These are phyloP conservation scores for Syrista parreyssii DNA, from an alignment of 2,888 invertebrate species.

Conservation along the genomic window DNA sequence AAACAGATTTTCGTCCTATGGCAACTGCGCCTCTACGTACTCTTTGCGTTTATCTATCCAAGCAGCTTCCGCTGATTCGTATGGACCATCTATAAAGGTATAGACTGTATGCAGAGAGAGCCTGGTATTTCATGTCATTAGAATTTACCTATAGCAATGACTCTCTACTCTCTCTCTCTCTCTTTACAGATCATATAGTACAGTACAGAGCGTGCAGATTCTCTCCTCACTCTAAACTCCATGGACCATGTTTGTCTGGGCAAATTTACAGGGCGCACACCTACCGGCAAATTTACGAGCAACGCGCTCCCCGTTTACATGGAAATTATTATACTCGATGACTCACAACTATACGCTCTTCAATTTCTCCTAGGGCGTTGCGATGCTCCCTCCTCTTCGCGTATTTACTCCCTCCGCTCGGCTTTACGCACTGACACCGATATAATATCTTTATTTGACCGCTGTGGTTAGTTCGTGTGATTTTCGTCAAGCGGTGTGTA, in stretches of 20 bases:
- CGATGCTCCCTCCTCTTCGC: background rate
- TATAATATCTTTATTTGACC: background rate
- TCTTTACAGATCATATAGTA: background rate
- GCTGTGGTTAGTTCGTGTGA: background rate
- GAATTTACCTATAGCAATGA: constrained; percentile 23
- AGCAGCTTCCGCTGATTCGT: background rate
- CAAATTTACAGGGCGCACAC: background rate
- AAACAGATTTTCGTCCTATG: constrained; percentile 54
- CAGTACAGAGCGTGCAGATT: background rate
- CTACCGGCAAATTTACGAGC: background rate
- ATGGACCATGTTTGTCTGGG: background rate
- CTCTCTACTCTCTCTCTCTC: constrained; percentile 20
- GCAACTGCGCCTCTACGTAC: constrained; percentile 9
- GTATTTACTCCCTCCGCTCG: background rate
- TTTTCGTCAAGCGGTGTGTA: background rate
- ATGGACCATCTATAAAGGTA: background rate
- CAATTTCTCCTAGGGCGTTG: background rate
- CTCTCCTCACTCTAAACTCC: background rate
- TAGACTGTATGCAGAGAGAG: background rate
- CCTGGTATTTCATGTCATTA: background rate
- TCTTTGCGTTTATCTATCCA: constrained; percentile 14
- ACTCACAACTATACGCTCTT: background rate
- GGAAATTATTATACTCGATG: background rate
- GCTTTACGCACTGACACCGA: background rate
- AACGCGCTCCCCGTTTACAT: background rate